Evolutionary conservation across 1,140 invertebrate species (phyloP).

Genomic region (Chrysopa pallens): DNA sequence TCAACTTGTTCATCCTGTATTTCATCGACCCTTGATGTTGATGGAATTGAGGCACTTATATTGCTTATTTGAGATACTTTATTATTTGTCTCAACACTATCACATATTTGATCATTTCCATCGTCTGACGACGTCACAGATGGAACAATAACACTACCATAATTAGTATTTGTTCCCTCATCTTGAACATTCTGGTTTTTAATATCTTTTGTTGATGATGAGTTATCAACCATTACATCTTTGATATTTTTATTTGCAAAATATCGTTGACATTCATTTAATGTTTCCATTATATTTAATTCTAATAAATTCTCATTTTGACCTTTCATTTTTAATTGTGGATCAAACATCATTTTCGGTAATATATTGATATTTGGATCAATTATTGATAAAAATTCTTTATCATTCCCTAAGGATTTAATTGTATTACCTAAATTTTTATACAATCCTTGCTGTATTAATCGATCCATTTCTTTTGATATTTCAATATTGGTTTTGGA

Average conservation of each 20-base stretch:
- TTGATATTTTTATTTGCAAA: neutral
- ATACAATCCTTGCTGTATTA: slow-evolving; percentile 20
- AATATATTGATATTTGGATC: neutral
- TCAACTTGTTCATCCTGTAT: too few relatives aligned
- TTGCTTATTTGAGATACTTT: too few relatives aligned
- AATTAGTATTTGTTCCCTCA: too few relatives aligned
- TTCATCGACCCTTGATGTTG: too few relatives aligned
- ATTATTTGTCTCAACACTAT: too few relatives aligned
- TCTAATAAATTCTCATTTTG: neutral
- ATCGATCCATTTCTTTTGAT: slow-evolving; percentile 18
- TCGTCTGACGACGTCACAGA: too few relatives aligned
- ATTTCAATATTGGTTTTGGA: slow-evolving; percentile 19
- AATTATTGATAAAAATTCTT: slow-evolving; percentile 13
- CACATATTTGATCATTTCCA: too few relatives aligned
- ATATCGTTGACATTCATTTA: neutral
- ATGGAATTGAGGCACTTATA: too few relatives aligned
- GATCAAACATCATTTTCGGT: too few relatives aligned
- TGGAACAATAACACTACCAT: too few relatives aligned
- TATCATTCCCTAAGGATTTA: slow-evolving; percentile 11
- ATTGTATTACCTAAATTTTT: slow-evolving; percentile 17
- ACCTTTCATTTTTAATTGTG: neutral
- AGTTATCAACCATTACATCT: neutral
- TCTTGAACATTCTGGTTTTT: neutral
- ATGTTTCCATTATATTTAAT: neutral
- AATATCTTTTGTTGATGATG: neutral